Base-by-base conservation (phyloP, 2,113 vertebrate genomes). In the Pyxicephalus adspersus region DNA sequence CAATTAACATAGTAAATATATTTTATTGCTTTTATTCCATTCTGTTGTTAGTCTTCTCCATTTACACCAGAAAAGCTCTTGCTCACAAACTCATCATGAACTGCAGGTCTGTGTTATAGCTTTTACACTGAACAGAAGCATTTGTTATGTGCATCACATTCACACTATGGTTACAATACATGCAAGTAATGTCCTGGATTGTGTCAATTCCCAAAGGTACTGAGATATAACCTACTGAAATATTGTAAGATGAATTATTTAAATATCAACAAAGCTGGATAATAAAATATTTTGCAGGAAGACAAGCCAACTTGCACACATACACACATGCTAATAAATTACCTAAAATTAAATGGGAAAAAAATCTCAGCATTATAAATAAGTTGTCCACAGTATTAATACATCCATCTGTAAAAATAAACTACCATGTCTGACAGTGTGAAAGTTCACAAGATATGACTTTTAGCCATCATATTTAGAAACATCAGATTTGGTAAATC, bases 91-190 rank as follows among this genome's bases (percentile, higher is more conserved):
- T 34, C 22, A 68, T 34, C 31, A 51, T 6, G 25, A 23, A 7
- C 22, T 51, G 23, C 5, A 45, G 4, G 29, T n/a, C 31, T 71
- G n/a, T 52, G 2, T 18, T 54, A 13, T 4, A 45, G 38, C 2
- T 45, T 63, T 61, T 29, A 72, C 67, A 80, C 72, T 80, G 11
- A 80, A 26, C 77, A 80, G 78, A 16, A 64, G 18, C 29, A 63
- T 80, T 71, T 80, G 65, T 77, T 79, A 68, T 68, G 26, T 26
- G 18, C 8, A 70, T 70, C 50, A 45, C 57, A 45, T 26, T 31
- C 19, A 76, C 58, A 63, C 38, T 72, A 64, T 80, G 67, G 78
- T 72, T 54, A 72, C 57, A 68, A 71, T 64, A 50, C 34, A 71
- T 22, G 20, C 64, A 23, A 28, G 22, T 64, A 81, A n/a, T 23